phyloP scores from a whole-genome alignment of 2,113 vertebrate genomes.

The Podocnemis expansa region DNA sequence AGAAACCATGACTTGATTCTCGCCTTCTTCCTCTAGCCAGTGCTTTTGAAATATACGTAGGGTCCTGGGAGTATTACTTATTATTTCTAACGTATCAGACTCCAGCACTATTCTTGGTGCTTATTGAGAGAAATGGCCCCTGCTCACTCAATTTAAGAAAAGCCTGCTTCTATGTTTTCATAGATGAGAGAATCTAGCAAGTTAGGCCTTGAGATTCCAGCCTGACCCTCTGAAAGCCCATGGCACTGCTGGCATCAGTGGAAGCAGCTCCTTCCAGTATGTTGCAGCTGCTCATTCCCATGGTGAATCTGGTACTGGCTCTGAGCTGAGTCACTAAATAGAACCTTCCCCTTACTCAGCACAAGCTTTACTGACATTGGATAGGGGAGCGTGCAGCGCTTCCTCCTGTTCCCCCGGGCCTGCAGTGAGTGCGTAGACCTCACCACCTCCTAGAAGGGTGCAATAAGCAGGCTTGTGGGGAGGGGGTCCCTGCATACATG shows the following conservation, averaged over 20 bases:
- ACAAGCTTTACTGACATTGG: background rate
- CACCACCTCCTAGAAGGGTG: background rate
- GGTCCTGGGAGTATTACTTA: background rate
- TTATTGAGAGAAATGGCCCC: background rate
- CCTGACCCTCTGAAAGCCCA: background rate
- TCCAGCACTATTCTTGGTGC: background rate
- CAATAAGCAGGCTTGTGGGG: background rate
- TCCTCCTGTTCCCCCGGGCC: background rate
- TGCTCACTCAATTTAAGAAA: background rate
- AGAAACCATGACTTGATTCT: background rate
- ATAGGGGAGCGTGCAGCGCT: background rate
- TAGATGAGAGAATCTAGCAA: background rate
- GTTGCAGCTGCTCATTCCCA: background rate
- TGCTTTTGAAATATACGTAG: background rate
- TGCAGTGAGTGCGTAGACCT: background rate
- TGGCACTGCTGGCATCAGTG: background rate
- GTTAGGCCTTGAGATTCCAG: background rate
- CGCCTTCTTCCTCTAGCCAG: background rate
- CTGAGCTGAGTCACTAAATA: background rate
- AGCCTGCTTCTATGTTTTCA: background rate
- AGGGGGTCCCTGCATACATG: rapidly evolving
- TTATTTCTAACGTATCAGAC: background rate
- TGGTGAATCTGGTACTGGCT: background rate
- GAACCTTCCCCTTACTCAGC: background rate
- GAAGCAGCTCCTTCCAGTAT: background rate